Conservation (phyloP, 2,888 invertebrate genomes). For the Abrostola triplasia region DNA sequence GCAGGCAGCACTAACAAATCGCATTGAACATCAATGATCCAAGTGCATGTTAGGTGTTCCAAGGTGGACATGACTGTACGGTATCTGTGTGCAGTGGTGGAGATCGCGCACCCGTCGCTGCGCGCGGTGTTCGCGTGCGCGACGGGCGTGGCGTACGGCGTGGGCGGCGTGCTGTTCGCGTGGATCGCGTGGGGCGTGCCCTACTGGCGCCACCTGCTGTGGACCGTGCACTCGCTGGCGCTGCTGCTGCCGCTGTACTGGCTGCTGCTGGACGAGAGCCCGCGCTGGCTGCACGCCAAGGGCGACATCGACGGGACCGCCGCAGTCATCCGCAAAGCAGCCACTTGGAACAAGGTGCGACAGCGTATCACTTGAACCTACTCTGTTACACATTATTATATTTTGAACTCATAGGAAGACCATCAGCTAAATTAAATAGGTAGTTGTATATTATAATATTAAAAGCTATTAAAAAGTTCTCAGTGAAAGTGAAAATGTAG, state of each 20-base stretch:
- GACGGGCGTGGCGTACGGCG: conserved; percentile 81
- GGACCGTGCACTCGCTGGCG: conserved; percentile 90
- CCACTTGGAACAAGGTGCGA: conserved; percentile 89
- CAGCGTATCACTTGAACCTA: neutral
- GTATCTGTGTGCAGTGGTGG: conserved; percentile 68
- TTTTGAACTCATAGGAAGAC: no score
- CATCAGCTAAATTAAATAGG: no score
- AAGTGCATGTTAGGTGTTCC: neutral
- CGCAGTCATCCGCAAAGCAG: conserved; percentile 88
- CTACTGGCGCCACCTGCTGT: conserved; percentile 91
- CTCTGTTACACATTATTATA: no score
- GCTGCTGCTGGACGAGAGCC: conserved; percentile 91
- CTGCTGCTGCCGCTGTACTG: conserved; percentile 90
- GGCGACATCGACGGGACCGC: conserved; percentile 88
- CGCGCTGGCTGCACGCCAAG: conserved; percentile 92
- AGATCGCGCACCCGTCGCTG: conserved; percentile 76
- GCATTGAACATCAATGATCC: neutral
- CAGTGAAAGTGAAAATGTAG: no score
- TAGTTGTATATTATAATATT: no score
- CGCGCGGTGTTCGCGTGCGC: conserved; percentile 80
- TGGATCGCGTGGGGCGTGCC: conserved; percentile 80
- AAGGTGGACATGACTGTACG: neutral
- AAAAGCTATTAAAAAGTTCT: no score
- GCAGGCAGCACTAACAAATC: no score
- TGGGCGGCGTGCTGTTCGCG: conserved; percentile 87